Evolutionary conservation across 1,140 invertebrate species (phyloP).

Genomic region (Monomorium pharaonis): DNA sequence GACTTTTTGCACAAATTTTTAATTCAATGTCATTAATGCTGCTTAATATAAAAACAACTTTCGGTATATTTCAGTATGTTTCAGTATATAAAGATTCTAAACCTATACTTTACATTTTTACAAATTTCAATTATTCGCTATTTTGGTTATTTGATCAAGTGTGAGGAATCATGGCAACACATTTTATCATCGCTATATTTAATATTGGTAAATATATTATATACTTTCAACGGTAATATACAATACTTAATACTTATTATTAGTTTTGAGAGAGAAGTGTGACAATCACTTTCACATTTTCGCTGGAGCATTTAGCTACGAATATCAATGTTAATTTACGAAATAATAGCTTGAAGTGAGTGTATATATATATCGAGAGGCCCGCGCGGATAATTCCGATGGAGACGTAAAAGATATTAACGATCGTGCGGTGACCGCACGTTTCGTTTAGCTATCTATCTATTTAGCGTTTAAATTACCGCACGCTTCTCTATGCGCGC

Average conservation of each 20-base stretch:
- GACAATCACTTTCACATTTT: not conserved
- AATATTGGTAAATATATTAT: not conserved
- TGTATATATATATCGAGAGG: not conserved
- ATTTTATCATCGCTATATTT: not conserved
- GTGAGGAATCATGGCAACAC: not conserved
- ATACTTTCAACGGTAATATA: not conserved
- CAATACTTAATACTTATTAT: not conserved
- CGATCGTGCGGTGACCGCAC: conserved; percentile 2
- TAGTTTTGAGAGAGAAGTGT: not conserved
- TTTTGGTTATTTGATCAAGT: not conserved
- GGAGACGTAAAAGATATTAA: conserved; percentile 46
- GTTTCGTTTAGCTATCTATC: conserved; percentile 34
- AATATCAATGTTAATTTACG: not conserved
- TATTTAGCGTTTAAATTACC: conserved; percentile 47
- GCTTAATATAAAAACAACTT: not conserved
- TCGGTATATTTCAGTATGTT: too few relatives aligned
- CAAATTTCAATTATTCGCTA: not conserved
- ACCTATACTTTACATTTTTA: too few relatives aligned
- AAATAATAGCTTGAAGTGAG: conserved; percentile 1
- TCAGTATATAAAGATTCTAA: not conserved
- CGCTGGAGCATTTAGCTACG: not conserved
- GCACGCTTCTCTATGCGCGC: conserved; percentile 19
- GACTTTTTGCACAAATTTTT: not conserved
- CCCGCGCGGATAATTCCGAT: conserved; percentile 13
- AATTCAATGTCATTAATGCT: not conserved